phyloP scores from a whole-genome alignment of 2,113 vertebrate genomes.

The Geococcyx californianus region DNA sequence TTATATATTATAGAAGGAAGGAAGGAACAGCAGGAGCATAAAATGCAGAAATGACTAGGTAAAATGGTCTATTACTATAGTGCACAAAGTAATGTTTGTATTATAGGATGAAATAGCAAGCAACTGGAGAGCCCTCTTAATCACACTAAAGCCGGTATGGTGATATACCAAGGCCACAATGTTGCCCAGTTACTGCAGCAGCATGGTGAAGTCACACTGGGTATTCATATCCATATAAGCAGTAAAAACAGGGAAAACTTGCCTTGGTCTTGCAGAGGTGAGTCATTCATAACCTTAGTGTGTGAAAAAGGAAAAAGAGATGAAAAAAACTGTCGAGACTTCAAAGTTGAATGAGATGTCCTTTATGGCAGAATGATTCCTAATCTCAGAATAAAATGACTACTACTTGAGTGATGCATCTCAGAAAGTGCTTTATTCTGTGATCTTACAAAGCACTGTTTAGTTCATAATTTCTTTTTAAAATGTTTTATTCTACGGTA shows the following conservation, averaged over 20 bases:
- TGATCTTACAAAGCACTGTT: neutral
- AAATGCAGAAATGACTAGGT: neutral
- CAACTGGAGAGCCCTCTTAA: neutral
- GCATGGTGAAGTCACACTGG: neutral
- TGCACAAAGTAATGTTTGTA: neutral
- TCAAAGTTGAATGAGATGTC: neutral
- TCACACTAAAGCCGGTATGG: neutral
- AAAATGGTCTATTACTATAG: neutral
- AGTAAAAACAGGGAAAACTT: neutral
- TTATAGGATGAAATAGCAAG: neutral
- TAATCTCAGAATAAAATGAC: neutral
- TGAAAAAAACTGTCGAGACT: neutral
- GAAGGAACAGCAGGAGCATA: neutral
- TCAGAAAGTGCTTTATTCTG: neutral
- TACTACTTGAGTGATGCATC: neutral
- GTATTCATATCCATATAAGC: neutral
- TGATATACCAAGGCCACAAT: fast-evolving
- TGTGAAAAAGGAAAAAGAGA: neutral
- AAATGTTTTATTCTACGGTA: neutral
- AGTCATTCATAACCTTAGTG: neutral
- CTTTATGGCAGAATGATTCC: neutral
- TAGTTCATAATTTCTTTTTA: neutral
- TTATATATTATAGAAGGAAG: neutral
- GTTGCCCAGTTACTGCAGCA: neutral
- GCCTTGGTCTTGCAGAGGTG: neutral